A percentile compares a stretch with the other conserved stretches of the same genome.
Conservation (phyloP, 2,113 vertebrate genomes). For the Myotis brandtii region DNA sequence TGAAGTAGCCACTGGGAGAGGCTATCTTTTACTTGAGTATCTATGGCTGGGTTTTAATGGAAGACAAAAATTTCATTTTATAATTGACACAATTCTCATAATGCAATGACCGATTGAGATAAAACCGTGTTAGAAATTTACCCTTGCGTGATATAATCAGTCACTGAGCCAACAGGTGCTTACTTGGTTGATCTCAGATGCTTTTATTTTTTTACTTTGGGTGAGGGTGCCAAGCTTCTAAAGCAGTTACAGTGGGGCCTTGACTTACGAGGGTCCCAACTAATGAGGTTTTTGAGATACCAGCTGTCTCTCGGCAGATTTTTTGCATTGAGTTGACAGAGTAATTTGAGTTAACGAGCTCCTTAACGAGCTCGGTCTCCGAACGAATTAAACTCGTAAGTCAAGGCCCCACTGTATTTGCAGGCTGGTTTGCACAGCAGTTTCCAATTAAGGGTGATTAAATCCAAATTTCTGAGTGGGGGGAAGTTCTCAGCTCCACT, state of each 20-base stretch:
- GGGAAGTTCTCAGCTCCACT: too few species aligned
- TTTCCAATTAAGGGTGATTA: neutral
- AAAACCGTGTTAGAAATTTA: neutral
- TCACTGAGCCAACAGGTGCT: neutral
- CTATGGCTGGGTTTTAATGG: neutral
- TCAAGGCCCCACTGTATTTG: too few species aligned
- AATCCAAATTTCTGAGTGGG: neutral
- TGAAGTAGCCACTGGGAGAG: neutral
- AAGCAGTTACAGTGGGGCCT: neutral
- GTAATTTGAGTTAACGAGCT: too few species aligned
- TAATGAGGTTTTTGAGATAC: too few species aligned
- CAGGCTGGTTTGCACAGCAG: neutral
- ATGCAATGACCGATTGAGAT: neutral
- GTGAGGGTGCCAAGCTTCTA: neutral
- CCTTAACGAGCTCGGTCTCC: too few species aligned
- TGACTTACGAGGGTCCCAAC: too few species aligned
- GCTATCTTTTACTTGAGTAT: neutral
- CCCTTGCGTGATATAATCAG: neutral
- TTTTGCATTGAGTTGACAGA: too few species aligned
- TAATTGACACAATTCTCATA: neutral
- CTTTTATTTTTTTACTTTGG: neutral
- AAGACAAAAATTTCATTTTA: neutral
- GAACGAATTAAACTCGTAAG: too few species aligned
- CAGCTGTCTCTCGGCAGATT: too few species aligned
- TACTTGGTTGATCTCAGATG: neutral